phyloP scores from a whole-genome alignment of 2,113 vertebrate species.

The Myiozetetes cayanensis region DNA sequence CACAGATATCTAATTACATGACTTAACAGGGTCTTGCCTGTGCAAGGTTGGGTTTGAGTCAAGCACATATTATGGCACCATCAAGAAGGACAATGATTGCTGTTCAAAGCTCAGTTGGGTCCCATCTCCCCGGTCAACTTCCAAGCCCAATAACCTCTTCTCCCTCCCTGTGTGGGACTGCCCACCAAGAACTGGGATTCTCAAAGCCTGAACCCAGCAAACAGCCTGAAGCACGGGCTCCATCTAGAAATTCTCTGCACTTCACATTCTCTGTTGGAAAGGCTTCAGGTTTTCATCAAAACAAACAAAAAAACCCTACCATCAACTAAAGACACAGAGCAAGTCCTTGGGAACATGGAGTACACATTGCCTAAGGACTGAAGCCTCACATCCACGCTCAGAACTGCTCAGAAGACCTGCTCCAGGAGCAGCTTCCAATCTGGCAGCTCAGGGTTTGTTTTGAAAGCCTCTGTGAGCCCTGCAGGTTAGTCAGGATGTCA shows the following conservation, averaged over 20 bases:
- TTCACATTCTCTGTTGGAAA: not conserved
- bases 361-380: not conserved
- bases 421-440: not conserved
- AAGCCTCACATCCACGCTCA: not conserved
- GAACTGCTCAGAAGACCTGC: not conserved
- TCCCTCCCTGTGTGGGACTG: not conserved
- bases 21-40: not conserved
- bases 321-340: not conserved
- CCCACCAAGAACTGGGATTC: not conserved
- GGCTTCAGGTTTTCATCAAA: not conserved
- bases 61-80: not conserved
- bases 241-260: not conserved
- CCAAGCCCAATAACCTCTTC: not conserved
- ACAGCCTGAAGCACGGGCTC: not conserved
- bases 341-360: not conserved
- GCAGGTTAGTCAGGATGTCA: not conserved
- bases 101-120: not conserved
- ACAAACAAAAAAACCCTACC: not conserved
- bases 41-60: not conserved
- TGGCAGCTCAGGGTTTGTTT: not conserved
- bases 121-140: not conserved
- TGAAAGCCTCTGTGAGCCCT: not conserved
- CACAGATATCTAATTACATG: conserved; percentile 1
- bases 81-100: not conserved
- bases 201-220: not conserved